phyloP scores from a whole-genome alignment of 1,140 invertebrate species.

The Gonioctena quinquepunctata region DNA sequence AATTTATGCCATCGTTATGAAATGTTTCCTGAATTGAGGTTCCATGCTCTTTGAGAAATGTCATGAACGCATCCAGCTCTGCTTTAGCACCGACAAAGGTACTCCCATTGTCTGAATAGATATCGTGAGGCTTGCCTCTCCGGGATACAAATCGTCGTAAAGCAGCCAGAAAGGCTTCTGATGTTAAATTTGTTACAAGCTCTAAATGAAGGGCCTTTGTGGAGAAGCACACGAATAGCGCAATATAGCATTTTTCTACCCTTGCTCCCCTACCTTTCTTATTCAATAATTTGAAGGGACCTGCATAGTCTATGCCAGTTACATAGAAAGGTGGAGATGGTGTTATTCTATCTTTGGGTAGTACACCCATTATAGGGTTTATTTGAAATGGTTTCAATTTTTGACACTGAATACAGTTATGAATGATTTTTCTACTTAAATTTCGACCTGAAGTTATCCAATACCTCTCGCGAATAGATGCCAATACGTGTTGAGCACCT shows the following conservation, averaged over 20 bases:
- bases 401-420: constrained; percentile 9
- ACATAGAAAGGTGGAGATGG: constrained; percentile 5
- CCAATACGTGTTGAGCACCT: constrained; percentile 15
- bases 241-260: constrained; percentile 31
- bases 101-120: constrained; percentile 46
- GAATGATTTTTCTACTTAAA: not conserved
- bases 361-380: constrained; percentile 12
- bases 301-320: not conserved
- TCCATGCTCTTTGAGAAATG: constrained; percentile 49
- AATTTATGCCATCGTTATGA: not conserved
- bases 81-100: constrained; percentile 41
- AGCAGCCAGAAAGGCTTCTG: constrained; percentile 42
- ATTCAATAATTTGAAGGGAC: constrained; percentile 34
- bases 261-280: constrained; percentile 34
- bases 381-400: not conserved
- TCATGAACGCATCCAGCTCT: constrained; percentile 25
- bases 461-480: not conserved
- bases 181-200: constrained; percentile 39
- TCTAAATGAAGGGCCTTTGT: constrained; percentile 51
- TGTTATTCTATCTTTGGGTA: constrained; percentile 16
- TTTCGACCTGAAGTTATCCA: not conserved
- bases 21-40: not conserved
- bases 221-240: constrained; percentile 48
- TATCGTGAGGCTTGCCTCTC: constrained; percentile 12
- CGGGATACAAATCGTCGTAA: not conserved